Percentiles rank a stretch among this genome's conserved stretches.
phyloP scores from a whole-genome alignment of 2,797 vertebrate genomes.

The Lithobates pipiens region DNA sequence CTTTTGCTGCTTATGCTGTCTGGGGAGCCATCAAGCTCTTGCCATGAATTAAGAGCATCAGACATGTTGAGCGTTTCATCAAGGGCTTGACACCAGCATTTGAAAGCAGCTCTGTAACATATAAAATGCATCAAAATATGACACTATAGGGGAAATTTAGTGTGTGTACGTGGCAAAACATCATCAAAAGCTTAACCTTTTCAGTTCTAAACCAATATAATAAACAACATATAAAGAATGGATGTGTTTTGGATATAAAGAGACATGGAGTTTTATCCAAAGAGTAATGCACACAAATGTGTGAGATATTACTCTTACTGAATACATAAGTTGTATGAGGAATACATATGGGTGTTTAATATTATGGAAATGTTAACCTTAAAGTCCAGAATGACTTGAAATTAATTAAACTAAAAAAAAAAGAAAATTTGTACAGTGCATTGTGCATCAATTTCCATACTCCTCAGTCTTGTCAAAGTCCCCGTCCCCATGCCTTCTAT shows the following conservation, averaged over 20 bases:
- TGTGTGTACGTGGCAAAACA: constrained; percentile 21
- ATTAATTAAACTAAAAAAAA: too few relatives aligned
- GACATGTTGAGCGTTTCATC: constrained; percentile 82
- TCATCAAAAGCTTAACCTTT: constrained; percentile 45
- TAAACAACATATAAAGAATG: neutral
- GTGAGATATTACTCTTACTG: neutral
- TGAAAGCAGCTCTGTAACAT: constrained; percentile 83
- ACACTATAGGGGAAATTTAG: constrained; percentile 51
- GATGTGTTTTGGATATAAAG: neutral
- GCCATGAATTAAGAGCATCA: constrained; percentile 84
- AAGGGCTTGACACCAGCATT: constrained; percentile 88
- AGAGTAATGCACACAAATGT: neutral
- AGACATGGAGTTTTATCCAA: neutral
- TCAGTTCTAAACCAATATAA: constrained; percentile 17
- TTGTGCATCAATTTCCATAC: too few relatives aligned
- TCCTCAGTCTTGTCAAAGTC: too few relatives aligned
- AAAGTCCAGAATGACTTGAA: too few relatives aligned
- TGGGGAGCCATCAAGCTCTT: constrained; percentile 74
- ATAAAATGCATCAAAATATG: constrained; percentile 62
- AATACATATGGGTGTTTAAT: too few relatives aligned
- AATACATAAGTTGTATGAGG: neutral
- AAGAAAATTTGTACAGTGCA: too few relatives aligned
- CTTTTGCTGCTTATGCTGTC: constrained; percentile 59
- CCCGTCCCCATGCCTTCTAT: too few relatives aligned
- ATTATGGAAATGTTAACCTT: too few relatives aligned